Conservation (phyloP, 2,797 vertebrate species). For the Spondyliosoma cantharus region DNA sequence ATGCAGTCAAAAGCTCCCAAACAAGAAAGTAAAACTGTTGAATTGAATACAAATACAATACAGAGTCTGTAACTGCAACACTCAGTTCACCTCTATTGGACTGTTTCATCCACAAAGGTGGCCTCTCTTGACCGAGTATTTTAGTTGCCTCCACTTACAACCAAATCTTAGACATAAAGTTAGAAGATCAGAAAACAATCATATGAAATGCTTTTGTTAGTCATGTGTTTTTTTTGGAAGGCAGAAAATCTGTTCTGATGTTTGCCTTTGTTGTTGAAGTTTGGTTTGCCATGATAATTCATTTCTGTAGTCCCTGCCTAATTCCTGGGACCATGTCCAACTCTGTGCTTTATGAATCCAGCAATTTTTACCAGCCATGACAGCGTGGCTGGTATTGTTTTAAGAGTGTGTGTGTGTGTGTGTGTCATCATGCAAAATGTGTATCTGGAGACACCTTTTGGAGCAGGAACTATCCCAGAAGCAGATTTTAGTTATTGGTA, state of each 20-base stretch:
- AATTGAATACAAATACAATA: not conserved
- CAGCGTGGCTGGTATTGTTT: too few species aligned
- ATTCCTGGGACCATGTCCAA: not conserved
- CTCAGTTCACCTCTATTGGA: not conserved
- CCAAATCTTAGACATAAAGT: not conserved
- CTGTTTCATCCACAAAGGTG: not conserved
- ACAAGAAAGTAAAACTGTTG: not conserved
- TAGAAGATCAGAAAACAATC: not conserved
- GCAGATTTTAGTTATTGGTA: too few species aligned
- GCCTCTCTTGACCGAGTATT: not conserved
- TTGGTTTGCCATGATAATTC: not conserved
- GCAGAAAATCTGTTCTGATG: not conserved
- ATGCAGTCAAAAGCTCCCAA: not conserved
- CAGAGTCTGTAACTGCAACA: not conserved
- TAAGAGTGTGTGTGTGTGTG: too few species aligned
- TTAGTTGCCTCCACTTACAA: not conserved
- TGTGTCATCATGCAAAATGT: too few species aligned
- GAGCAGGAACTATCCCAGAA: too few species aligned
- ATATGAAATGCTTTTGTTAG: not conserved
- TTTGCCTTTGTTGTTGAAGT: not conserved
- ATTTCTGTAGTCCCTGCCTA: not conserved
- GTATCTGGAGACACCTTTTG: too few species aligned
- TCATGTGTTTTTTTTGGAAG: not conserved
- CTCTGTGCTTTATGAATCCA: not conserved
- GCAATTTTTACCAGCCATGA: not conserved